These are phyloP conservation scores for Paelopatides confundens DNA, from an alignment of 53 echinoderm and acorn worm genomes.

Conservation along the genomic window DNA sequence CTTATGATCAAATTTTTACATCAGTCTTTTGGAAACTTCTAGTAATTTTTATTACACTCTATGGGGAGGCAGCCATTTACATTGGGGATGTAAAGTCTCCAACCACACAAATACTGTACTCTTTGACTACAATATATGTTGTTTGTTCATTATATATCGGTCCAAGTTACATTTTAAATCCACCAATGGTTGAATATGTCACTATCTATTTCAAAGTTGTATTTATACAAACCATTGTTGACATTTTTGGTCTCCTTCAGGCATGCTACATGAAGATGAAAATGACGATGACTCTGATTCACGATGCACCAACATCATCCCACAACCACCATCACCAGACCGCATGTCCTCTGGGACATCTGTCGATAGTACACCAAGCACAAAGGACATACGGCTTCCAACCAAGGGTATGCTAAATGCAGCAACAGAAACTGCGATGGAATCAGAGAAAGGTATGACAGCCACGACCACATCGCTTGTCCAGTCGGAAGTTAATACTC, in stretches of 20 bases:
- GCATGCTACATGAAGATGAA: neutral
- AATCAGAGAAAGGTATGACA: neutral
- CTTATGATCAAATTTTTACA: no score
- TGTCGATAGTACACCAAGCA: neutral
- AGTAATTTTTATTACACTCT: no score
- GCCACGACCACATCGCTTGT: neutral
- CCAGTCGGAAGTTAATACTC: neutral
- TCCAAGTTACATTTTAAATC: no score
- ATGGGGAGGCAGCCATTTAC: no score
- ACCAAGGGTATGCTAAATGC: neutral
- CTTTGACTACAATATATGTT: no score
- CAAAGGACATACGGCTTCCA: neutral
- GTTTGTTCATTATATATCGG: no score
- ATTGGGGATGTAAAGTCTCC: no score
- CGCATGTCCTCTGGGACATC: slow-evolving; percentile 8
- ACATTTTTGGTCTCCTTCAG: neutral
- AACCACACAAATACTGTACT: no score
- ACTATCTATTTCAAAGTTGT: no score
- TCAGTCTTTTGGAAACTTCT: no score
- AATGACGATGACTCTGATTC: slow-evolving; percentile 27
- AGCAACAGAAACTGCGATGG: neutral
- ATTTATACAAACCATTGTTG: neutral
- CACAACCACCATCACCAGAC: neutral
- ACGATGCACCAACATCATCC: neutral
- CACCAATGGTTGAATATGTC: no score